phyloP scores from a whole-genome alignment of 2,113 vertebrate species.

The Gracilinanus agilis region DNA sequence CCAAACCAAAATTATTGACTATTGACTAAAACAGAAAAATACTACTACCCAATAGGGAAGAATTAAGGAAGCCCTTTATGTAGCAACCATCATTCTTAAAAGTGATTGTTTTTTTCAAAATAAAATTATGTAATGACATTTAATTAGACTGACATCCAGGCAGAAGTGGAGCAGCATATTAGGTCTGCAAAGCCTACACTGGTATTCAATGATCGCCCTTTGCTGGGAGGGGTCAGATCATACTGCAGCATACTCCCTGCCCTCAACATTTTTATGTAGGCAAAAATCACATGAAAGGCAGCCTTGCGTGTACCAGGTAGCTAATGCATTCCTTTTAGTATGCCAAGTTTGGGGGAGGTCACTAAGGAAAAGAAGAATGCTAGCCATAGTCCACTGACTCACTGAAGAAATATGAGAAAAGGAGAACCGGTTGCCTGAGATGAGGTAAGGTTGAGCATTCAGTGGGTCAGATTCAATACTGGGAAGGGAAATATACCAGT shows the following conservation, averaged over 20 bases:
- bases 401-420: neutral
- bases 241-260: neutral
- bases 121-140: neutral
- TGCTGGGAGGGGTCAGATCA: neutral
- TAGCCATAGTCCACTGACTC: neutral
- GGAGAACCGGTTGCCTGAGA: neutral
- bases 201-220: neutral
- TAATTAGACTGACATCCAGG: neutral
- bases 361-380: neutral
- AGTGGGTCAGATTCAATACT: constrained; percentile 26
- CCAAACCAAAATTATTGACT: neutral
- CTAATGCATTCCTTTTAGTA: neutral
- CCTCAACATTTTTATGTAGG: constrained; percentile 21
- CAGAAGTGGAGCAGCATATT: neutral
- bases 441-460: constrained; percentile 40
- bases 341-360: neutral
- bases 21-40: neutral
- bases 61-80: neutral
- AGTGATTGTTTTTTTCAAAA: neutral
- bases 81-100: constrained; percentile 33
- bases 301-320: constrained; percentile 1
- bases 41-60: neutral
- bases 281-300: constrained; percentile 4
- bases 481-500: constrained; percentile 42
- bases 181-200: neutral